phyloP scores from a whole-genome alignment of 1,140 invertebrate genomes.

The Brachionus koreanus region DNA sequence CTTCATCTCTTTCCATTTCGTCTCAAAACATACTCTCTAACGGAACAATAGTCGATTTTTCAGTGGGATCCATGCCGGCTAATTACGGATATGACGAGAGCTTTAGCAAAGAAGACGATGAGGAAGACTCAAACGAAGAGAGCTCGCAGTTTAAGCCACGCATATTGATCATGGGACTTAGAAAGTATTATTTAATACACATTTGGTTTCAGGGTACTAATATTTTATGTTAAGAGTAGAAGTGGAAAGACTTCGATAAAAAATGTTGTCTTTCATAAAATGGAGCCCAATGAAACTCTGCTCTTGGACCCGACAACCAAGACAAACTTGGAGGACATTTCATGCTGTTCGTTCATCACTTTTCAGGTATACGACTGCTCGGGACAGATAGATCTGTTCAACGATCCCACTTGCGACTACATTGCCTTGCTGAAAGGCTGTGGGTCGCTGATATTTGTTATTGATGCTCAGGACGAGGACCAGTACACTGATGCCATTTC shows the following conservation, averaged over 20 bases:
- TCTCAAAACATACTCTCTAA: background rate
- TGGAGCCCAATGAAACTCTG: slow-evolving; percentile 99
- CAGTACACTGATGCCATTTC: slow-evolving; percentile 92
- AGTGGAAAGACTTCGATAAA: slow-evolving; percentile 99
- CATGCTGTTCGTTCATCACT: slow-evolving; percentile 96
- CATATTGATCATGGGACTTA: slow-evolving; percentile 30
- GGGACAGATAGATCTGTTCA: slow-evolving; percentile 92
- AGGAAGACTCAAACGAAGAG: slow-evolving; percentile 15
- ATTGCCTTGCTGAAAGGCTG: slow-evolving; percentile 88
- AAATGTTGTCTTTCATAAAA: slow-evolving; percentile 99
- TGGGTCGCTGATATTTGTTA: slow-evolving; percentile 95
- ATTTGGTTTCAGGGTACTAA: background rate
- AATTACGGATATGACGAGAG: slow-evolving; percentile 42
- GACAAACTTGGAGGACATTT: slow-evolving; percentile 86
- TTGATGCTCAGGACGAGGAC: slow-evolving; percentile 93
- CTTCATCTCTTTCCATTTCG: slow-evolving; percentile 9
- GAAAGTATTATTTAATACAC: background rate
- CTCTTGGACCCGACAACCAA: slow-evolving; percentile 97
- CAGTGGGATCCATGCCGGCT: slow-evolving; percentile 38
- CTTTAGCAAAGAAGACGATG: slow-evolving; percentile 37
- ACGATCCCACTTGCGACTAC: slow-evolving; percentile 85
- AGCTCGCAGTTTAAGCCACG: slow-evolving; percentile 24
- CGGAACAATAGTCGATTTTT: slow-evolving; percentile 36
- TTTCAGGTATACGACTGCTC: slow-evolving; percentile 99
- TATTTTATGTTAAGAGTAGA: slow-evolving; percentile 54